Evolutionary conservation across 2,797 vertebrate species (phyloP).

Genomic region (Semotilus atromaculatus): DNA sequence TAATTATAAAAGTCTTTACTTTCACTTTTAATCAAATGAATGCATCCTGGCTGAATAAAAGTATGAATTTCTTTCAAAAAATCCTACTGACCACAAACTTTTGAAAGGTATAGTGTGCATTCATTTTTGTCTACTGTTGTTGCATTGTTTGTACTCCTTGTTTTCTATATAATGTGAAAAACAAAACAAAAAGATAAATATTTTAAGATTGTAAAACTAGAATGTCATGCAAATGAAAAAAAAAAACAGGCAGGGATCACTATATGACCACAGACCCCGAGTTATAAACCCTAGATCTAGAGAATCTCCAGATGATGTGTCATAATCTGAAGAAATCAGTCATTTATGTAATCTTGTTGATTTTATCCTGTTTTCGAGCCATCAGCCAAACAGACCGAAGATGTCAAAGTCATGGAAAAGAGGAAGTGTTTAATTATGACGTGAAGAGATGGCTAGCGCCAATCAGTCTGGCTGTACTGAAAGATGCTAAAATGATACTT

Average conservation of each 20-base stretch:
- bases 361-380: not conserved
- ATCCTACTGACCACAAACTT: not conserved
- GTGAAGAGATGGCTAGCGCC: not conserved
- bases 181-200: not conserved
- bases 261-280: not conserved
- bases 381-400: not conserved
- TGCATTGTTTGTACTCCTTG: not conserved
- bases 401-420: constrained; percentile 1
- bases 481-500: constrained; percentile 65
- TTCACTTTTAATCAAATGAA: not conserved
- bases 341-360: not conserved
- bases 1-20: not conserved
- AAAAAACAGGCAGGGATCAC: not conserved
- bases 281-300: not conserved
- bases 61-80: not conserved
- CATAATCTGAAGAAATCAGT: not conserved
- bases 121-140: not conserved
- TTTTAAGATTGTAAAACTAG: not conserved
- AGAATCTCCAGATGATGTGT: not conserved
- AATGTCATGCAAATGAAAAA: not conserved
- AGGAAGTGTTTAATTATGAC: constrained; percentile 21
- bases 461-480: not conserved
- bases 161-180: not conserved
- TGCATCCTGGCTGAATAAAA: not conserved
- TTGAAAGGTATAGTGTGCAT: not conserved